Percentiles rank a stretch among this genome's conserved stretches.
phyloP scores from a whole-genome alignment of 2,888 invertebrate genomes.

The Orthosia cruda region DNA sequence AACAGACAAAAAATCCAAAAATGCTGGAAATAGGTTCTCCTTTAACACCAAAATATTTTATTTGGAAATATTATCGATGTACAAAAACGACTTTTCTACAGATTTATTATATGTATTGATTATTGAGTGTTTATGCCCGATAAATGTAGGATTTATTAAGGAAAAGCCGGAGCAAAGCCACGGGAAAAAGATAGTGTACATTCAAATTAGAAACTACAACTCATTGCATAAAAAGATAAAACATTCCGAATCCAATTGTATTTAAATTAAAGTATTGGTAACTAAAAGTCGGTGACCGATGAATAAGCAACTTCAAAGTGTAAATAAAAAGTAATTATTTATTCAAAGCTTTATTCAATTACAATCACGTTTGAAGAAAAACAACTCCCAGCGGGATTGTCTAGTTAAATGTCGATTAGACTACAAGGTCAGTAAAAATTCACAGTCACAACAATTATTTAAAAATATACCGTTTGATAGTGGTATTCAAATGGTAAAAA shows the following conservation, averaged over 20 bases:
- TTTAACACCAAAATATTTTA: too few relatives aligned
- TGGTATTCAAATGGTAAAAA: neutral
- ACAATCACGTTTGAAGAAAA: constrained; percentile 14
- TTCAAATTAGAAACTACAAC: neutral
- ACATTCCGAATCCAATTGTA: neutral
- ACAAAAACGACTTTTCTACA: too few relatives aligned
- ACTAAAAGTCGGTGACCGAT: neutral
- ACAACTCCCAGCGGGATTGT: constrained; percentile 2
- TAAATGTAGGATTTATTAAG: too few relatives aligned
- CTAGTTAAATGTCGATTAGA: constrained; percentile 17
- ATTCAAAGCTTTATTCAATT: constrained; percentile 31
- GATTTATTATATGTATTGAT: too few relatives aligned
- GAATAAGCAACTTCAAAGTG: neutral
- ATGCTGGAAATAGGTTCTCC: too few relatives aligned
- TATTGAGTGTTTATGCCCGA: too few relatives aligned
- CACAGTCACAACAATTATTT: neutral
- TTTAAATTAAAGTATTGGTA: neutral
- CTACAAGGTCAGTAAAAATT: constrained; percentile 4
- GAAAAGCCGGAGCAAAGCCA: too few relatives aligned
- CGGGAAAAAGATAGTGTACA: too few relatives aligned
- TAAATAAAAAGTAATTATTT: constrained; percentile 11
- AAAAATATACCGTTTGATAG: neutral
- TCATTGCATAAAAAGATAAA: neutral
- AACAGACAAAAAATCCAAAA: too few relatives aligned
- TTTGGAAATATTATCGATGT: too few relatives aligned